phyloP scores from a whole-genome alignment of 2,113 vertebrate genomes.

The Epinephelus lanceolatus region DNA sequence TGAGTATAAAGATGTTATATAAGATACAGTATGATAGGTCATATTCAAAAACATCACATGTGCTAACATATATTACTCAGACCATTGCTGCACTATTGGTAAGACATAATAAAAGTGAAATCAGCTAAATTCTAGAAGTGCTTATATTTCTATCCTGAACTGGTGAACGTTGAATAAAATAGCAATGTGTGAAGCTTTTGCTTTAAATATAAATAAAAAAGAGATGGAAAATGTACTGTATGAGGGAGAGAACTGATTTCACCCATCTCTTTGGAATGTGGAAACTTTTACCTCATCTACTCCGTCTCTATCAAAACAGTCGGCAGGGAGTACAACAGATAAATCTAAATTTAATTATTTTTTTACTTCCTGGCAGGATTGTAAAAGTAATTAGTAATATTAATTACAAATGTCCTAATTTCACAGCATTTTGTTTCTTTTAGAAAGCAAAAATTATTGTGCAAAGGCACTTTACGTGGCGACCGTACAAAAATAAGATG shows the following conservation, averaged over 20 bases:
- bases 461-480: constrained; percentile 89
- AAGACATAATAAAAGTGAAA: constrained; percentile 83
- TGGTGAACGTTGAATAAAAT: constrained; percentile 85
- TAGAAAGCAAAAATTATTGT: constrained; percentile 84
- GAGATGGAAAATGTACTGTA: constrained; percentile 75
- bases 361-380: constrained; percentile 65
- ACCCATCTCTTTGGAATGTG: constrained; percentile 73
- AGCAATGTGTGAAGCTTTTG: constrained; percentile 83
- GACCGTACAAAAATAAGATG: constrained; percentile 80
- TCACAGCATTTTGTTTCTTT: constrained; percentile 91
- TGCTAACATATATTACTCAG: constrained; percentile 93
- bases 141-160: constrained; percentile 87
- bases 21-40: constrained; percentile 87
- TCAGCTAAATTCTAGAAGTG: constrained; percentile 90
- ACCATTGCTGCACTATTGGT: constrained; percentile 90
- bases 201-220: constrained; percentile 86
- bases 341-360: constrained; percentile 52
- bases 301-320: constrained; percentile 41
- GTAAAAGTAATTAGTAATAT: constrained; percentile 57
- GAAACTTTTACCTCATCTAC: constrained; percentile 55
- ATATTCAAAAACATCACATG: constrained; percentile 82
- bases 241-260: constrained; percentile 68
- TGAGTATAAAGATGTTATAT: constrained; percentile 91
- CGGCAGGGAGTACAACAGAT: constrained; percentile 35
- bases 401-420: constrained; percentile 81